Evolutionary conservation across 1,140 invertebrate species (phyloP).

Genomic region (Drosophila sp.): DNA sequence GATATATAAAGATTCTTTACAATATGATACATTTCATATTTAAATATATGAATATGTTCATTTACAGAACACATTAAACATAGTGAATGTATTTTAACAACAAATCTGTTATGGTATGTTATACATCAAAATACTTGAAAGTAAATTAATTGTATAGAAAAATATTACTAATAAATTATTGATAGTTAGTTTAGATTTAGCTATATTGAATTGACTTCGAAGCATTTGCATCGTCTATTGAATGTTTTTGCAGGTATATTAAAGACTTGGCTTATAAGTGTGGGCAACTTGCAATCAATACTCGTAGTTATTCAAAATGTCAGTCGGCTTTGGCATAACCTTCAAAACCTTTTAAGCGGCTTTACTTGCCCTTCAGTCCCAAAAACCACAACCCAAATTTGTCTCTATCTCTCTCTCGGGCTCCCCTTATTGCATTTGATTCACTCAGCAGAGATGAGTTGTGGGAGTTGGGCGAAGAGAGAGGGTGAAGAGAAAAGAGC

Average conservation of each 20-base stretch:
- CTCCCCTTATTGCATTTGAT: slow-evolving; percentile 61
- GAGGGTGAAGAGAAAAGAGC: background rate
- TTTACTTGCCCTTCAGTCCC: slow-evolving; percentile 65
- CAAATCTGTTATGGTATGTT: too few relatives aligned
- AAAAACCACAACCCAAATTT: slow-evolving; percentile 39
- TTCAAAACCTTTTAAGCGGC: slow-evolving; percentile 74
- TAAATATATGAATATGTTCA: too few relatives aligned
- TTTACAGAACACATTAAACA: too few relatives aligned
- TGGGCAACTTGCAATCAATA: slow-evolving; percentile 18
- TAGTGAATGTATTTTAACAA: too few relatives aligned
- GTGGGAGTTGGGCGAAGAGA: background rate
- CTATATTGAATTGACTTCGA: background rate
- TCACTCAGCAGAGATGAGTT: slow-evolving; percentile 45
- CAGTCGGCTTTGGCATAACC: slow-evolving; percentile 45
- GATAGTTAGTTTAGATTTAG: background rate
- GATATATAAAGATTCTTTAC: too few relatives aligned
- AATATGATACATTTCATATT: too few relatives aligned
- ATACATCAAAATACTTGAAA: too few relatives aligned
- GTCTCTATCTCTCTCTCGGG: slow-evolving; percentile 33
- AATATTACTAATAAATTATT: too few relatives aligned
- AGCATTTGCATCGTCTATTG: background rate
- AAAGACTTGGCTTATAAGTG: background rate
- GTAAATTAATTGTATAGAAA: too few relatives aligned
- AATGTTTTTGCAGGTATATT: background rate
- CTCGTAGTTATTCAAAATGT: slow-evolving; percentile 16